Evolutionary conservation across 2,113 vertebrate species (phyloP).

Genomic region (Notarius quadriscutis): DNA sequence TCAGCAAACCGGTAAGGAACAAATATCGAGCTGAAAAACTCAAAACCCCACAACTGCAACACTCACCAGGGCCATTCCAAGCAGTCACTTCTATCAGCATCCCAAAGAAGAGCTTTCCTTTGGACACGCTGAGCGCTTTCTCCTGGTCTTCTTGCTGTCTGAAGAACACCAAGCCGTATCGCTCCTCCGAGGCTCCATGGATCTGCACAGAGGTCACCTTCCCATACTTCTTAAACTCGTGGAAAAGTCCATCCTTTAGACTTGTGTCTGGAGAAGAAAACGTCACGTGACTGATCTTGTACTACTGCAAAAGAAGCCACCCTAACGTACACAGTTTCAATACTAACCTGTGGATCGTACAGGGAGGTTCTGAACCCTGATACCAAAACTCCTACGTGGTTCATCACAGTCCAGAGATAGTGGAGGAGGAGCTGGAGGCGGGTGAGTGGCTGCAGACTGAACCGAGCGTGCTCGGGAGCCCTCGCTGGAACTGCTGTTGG

Average conservation of each 20-base stretch:
- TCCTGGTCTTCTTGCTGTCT: conserved; percentile 90
- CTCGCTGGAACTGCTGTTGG: conserved; percentile 86
- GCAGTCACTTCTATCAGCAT: conserved; percentile 90
- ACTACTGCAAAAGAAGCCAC: not conserved
- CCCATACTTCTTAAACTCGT: conserved; percentile 89
- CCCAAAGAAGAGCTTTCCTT: conserved; percentile 88
- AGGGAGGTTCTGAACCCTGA: conserved; percentile 89
- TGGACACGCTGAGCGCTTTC: conserved; percentile 85
- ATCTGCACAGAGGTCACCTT: conserved; percentile 91
- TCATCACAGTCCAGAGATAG: conserved; percentile 83
- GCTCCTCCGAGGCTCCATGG: conserved; percentile 82
- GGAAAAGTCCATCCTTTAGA: conserved; percentile 89
- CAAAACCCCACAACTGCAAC: not conserved
- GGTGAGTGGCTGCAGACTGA: conserved; percentile 82
- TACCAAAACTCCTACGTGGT: conserved; percentile 87
- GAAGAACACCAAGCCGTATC: conserved; percentile 87
- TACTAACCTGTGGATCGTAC: conserved; percentile 84
- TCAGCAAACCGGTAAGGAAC: not conserved
- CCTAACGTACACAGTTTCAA: too few species aligned
- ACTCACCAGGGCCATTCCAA: conserved; percentile 85
- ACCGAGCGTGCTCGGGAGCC: conserved; percentile 84
- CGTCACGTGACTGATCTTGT: not conserved
- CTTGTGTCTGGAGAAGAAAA: conserved; percentile 76
- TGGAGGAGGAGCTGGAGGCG: conserved; percentile 77
- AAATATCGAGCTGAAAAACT: not conserved